A percentile compares a stretch with the other conserved stretches of the same genome.
phyloP scores from a whole-genome alignment of 2,888 invertebrate genomes.

The Tetranychus piercei region DNA sequence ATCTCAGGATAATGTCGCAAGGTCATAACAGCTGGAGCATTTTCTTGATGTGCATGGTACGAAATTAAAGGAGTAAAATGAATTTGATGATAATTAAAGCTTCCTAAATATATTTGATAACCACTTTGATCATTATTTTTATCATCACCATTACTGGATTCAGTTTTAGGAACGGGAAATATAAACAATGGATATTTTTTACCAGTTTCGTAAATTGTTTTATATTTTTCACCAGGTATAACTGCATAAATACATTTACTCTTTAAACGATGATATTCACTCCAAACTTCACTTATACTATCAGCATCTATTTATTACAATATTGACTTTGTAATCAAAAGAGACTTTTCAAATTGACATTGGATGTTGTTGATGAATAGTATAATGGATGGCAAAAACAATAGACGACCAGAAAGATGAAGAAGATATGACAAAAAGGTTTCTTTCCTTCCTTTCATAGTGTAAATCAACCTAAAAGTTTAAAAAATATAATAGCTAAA shows the following conservation, averaged over 20 bases:
- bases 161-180: constrained; percentile 28
- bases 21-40: constrained; percentile 67
- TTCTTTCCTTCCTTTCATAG: no score
- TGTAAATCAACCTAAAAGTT: constrained; percentile 4
- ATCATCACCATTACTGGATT: not conserved
- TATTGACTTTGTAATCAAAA: constrained; percentile 33
- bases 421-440: no score
- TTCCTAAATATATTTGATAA: constrained; percentile 65
- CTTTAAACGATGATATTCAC: constrained; percentile 56
- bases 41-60: constrained; percentile 63
- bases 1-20: constrained; percentile 60
- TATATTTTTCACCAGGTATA: constrained; percentile 38
- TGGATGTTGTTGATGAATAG: no score
- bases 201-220: constrained; percentile 16
- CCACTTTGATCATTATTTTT: constrained; percentile 45
- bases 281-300: constrained; percentile 58
- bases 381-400: no score
- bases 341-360: no score
- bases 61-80: constrained; percentile 69
- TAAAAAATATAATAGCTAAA: constrained; percentile 47
- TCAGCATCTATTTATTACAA: constrained; percentile 48
- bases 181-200: constrained; percentile 29
- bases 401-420: no score
- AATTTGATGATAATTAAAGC: constrained; percentile 48
- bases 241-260: constrained; percentile 51